Evolutionary conservation across 1,140 invertebrate genomes (phyloP).

Genomic region (Bombus haemorrhoidalis): DNA sequence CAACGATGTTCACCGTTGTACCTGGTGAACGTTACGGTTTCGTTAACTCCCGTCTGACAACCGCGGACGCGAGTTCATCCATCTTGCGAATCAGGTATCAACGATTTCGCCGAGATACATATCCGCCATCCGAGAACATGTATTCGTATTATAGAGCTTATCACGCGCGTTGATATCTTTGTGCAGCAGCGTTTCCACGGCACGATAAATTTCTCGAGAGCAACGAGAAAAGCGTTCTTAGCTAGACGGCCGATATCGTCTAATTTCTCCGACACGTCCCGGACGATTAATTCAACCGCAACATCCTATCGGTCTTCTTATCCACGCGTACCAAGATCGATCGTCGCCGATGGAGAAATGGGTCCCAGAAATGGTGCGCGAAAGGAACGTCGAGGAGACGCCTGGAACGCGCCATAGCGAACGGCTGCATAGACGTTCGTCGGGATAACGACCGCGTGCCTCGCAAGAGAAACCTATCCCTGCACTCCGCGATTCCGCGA

Average conservation of each 20-base stretch:
- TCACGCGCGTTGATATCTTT: not conserved
- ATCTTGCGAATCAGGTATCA: not conserved
- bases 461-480: no score
- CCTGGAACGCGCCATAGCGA: no score
- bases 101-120: slow-evolving; percentile 2
- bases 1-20: not conserved
- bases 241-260: not conserved
- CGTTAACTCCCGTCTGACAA: no score
- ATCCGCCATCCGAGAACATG: no score
- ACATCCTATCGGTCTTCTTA: slow-evolving; percentile 20
- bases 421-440: no score
- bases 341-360: slow-evolving; percentile 14
- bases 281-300: slow-evolving; percentile 16
- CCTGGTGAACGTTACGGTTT: no score
- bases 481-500: not conserved
- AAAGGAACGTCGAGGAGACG: not conserved
- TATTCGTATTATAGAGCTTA: no score
- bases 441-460: not conserved
- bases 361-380: not conserved
- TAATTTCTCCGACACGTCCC: not conserved
- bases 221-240: not conserved
- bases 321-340: slow-evolving; percentile 33
- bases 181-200: no score
- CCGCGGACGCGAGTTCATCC: not conserved
- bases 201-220: slow-evolving; percentile 16